Evolutionary conservation across 2,113 vertebrate species (phyloP).

Genomic region (Lichenostomus cassidix): DNA sequence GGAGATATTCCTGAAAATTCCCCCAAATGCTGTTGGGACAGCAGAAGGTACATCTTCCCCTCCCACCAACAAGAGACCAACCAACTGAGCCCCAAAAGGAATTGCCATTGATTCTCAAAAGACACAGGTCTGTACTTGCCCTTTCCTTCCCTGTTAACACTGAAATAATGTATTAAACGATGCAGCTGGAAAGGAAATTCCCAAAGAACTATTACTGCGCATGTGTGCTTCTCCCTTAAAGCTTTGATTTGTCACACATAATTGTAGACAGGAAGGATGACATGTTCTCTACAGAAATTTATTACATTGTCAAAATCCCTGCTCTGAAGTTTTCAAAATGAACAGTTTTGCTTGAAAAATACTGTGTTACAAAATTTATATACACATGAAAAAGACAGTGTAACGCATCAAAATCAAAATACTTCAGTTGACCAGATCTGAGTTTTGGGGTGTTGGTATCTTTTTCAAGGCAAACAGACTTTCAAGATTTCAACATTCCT

Average conservation of each 20-base stretch:
- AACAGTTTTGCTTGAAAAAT: conserved; percentile 24
- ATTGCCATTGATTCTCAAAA: not conserved
- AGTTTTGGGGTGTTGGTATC: conserved; percentile 27
- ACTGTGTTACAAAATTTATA: not conserved
- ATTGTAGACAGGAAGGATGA: not conserved
- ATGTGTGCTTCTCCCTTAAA: not conserved
- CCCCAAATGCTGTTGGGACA: not conserved
- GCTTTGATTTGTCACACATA: not conserved
- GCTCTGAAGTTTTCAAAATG: conserved; percentile 30
- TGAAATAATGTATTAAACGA: not conserved
- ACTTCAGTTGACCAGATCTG: conserved; percentile 42
- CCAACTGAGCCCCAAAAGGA: not conserved
- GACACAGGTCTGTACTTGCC: not conserved
- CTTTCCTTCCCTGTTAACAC: not conserved
- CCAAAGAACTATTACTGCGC: not conserved
- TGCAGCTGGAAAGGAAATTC: not conserved
- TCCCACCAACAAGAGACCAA: not conserved
- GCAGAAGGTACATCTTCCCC: not conserved
- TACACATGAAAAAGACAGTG: not conserved
- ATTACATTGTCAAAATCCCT: conserved; percentile 30
- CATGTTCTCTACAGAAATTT: not conserved
- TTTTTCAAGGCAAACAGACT: conserved; percentile 46
- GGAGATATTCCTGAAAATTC: not conserved
- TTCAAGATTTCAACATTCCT: conserved; percentile 31
- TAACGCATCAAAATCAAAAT: conserved; percentile 29